Conservation (phyloP, 2,888 invertebrate species). For the Spilosoma lubricipeda region DNA sequence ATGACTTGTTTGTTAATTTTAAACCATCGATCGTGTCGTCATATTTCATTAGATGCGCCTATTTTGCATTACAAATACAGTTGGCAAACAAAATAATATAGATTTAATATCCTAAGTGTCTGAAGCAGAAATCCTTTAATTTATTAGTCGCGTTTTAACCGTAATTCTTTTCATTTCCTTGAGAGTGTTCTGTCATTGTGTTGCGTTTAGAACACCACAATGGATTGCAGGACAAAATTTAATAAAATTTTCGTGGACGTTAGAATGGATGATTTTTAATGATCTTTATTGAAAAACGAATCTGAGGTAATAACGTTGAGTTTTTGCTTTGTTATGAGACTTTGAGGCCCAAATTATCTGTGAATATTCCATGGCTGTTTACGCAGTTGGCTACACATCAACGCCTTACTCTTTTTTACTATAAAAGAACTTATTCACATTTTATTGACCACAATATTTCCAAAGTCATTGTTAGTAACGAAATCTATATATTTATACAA, state of each 20-base stretch:
- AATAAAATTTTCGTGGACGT: slow-evolving; percentile 40
- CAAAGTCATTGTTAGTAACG: not conserved
- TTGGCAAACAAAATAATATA: slow-evolving; percentile 15
- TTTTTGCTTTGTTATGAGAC: slow-evolving; percentile 28
- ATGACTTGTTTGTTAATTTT: slow-evolving; percentile 3
- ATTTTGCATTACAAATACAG: not conserved
- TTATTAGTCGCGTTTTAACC: slow-evolving; percentile 37
- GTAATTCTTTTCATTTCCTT: slow-evolving; percentile 44
- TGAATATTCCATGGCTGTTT: not conserved
- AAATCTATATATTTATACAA: too few species aligned
- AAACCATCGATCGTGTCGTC: not conserved
- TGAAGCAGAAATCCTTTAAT: slow-evolving; percentile 36
- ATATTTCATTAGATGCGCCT: not conserved
- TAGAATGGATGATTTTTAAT: slow-evolving; percentile 41
- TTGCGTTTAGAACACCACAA: slow-evolving; percentile 17
- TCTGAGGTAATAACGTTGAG: slow-evolving; percentile 28
- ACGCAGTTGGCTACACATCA: not conserved
- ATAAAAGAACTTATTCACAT: not conserved
- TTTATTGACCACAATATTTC: not conserved
- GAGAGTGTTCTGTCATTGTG: slow-evolving; percentile 39
- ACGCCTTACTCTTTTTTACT: not conserved
- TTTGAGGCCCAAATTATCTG: slow-evolving; percentile 10
- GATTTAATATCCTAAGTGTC: slow-evolving; percentile 44
- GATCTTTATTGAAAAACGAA: slow-evolving; percentile 43
- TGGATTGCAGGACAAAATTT: slow-evolving; percentile 40